Evolutionary conservation across 2,888 invertebrate genomes (phyloP).

Genomic region (Drosophila vallismaia): DNA sequence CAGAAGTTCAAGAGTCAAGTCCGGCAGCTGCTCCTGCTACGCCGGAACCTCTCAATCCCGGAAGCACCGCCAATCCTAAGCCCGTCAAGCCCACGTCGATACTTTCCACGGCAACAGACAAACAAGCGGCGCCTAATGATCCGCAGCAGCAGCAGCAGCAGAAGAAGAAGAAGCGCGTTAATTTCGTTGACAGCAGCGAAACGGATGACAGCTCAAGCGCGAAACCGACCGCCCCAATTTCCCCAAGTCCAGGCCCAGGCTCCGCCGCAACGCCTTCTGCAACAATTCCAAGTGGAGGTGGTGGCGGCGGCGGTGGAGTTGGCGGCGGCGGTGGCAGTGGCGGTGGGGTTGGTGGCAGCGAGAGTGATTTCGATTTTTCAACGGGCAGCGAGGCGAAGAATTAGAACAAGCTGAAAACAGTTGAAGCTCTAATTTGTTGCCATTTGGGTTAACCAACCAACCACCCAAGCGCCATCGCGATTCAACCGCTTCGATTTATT

Average conservation of each 20-base stretch:
- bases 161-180: slow-evolving; percentile 84
- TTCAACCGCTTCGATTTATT: slow-evolving; percentile 59
- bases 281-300: not conserved
- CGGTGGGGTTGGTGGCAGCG: slow-evolving; percentile 63
- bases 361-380: slow-evolving; percentile 84
- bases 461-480: not conserved
- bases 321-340: slow-evolving; percentile 36
- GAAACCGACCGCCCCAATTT: slow-evolving; percentile 61
- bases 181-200: slow-evolving; percentile 83
- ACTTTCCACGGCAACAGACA: slow-evolving; percentile 71
- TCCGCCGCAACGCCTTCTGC: not conserved
- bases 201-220: slow-evolving; percentile 82
- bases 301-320: slow-evolving; percentile 3
- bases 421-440: slow-evolving; percentile 73
- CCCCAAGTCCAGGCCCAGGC: slow-evolving; percentile 37
- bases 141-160: slow-evolving; percentile 70
- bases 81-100: slow-evolving; percentile 77
- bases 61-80: slow-evolving; percentile 41
- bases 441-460: slow-evolving; percentile 73
- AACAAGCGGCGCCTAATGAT: slow-evolving; percentile 77
- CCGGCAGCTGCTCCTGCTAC: slow-evolving; percentile 9
- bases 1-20: slow-evolving; percentile 47
- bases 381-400: slow-evolving; percentile 77
- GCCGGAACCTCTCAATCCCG: slow-evolving; percentile 24
- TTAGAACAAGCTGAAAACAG: slow-evolving; percentile 72